Conservation (phyloP, 2,888 invertebrate genomes). For the Leucophora obtusa region DNA sequence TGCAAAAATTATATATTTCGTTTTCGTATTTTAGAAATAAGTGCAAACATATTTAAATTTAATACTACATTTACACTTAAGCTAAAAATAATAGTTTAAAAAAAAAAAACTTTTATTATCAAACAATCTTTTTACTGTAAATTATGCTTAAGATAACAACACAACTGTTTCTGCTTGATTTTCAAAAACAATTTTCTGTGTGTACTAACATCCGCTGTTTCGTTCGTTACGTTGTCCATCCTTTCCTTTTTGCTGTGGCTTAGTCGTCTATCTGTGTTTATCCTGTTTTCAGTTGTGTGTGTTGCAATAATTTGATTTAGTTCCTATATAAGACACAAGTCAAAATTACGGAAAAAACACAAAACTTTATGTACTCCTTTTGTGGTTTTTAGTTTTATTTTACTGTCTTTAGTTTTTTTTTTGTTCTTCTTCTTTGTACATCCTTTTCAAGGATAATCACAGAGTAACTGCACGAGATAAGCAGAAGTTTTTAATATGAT, state of each 20-base stretch:
- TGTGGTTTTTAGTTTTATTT: slow-evolving; percentile 42
- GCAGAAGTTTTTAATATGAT: slow-evolving; percentile 48
- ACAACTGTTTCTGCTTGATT: no score
- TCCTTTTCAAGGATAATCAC: slow-evolving; percentile 57
- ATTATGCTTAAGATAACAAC: no score
- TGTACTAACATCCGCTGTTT: slow-evolving; percentile 35
- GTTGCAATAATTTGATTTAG: slow-evolving; percentile 46
- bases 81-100: no score
- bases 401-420: slow-evolving; percentile 42
- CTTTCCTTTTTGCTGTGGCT: background rate
- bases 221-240: slow-evolving; percentile 20
- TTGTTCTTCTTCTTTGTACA: slow-evolving; percentile 33
- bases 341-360: slow-evolving; percentile 23
- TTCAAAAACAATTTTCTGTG: no score
- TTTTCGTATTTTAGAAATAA: no score
- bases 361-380: slow-evolving; percentile 37
- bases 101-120: no score
- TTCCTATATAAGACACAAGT: slow-evolving; percentile 23
- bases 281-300: slow-evolving; percentile 25
- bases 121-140: no score
- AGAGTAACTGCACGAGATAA: slow-evolving; percentile 54
- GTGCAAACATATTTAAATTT: no score
- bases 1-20: no score
- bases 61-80: no score
- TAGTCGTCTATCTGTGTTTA: slow-evolving; percentile 12